Evolutionary conservation across 2,113 vertebrate genomes (phyloP), one percentile per base, ranked within the genome.

Genomic region (Eolophus roseicapilla): DNA sequence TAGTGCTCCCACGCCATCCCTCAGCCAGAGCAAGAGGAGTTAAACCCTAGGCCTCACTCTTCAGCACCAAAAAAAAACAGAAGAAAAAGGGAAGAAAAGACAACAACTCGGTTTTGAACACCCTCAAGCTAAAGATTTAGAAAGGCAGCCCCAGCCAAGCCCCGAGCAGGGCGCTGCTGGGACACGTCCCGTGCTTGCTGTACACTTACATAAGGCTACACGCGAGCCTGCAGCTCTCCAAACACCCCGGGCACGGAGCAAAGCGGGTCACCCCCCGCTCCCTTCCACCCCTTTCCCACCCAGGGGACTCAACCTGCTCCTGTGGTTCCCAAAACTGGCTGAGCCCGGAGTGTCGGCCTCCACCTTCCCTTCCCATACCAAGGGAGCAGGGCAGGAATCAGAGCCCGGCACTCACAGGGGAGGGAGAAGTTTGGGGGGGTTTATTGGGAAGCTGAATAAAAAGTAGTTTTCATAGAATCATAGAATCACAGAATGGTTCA

Each of bases 101-200:
- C 71, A 82, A 74, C 55, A 53, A 35, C 80, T 83, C 37, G 37
- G 3, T 78, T 92, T 76, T 87, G 76, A 96, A 92, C 85, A 89
- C 53, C 92, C 88, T 71, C 49, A 47, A 96, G 91, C 89, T 91
- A 94, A 86, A 82, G 92, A 69, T 92, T 95, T 87, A 82, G 82
- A 37, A 69, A 67, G 68, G 79, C 87, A 60, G 92, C 81, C 69
- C 59, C 90, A 94, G 92, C 87, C 91, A 76, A 85, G 79, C 85
- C 75, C 80, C 19, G 4, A 88, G 79, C 87, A 24, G 60, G 68
- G 91, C 1, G 21, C 86, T 88, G 92, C 93, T 55, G 73, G 65
- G 92, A 85, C 97, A 91, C 0, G 93, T 95, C 95, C 92, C 1
- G 10, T 0, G 10, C 86, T 95, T n/a, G 8, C 71, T 46, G 60